Percentiles rank a stretch among this genome's conserved stretches.
Evolutionary conservation across 2,888 invertebrate species (phyloP).

Genomic region (Villa cingulata): DNA sequence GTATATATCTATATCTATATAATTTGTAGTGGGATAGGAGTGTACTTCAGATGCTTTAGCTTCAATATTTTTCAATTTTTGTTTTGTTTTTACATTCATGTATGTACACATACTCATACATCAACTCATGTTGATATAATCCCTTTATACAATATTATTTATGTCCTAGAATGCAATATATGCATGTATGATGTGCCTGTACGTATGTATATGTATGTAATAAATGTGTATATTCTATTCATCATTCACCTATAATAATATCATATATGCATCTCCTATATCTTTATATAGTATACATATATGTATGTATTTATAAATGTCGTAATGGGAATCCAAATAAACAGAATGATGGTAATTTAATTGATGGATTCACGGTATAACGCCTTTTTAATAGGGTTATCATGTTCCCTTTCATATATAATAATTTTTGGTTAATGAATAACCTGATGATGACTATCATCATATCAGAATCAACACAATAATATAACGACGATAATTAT

Average conservation of each 20-base stretch:
- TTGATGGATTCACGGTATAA: constrained; percentile 21
- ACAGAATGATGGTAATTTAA: constrained; percentile 18
- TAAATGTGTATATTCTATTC: no score
- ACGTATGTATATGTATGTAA: background rate
- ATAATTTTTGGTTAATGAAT: constrained; percentile 14
- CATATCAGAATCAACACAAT: background rate
- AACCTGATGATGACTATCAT: constrained; percentile 12
- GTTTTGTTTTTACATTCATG: no score
- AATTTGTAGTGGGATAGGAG: background rate
- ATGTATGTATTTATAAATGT: background rate
- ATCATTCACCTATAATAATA: no score
- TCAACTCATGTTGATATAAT: background rate
- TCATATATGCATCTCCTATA: no score
- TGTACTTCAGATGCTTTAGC: background rate
- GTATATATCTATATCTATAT: no score
- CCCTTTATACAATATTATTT: no score
- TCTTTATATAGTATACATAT: background rate
- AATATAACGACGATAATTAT: background rate
- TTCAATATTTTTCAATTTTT: no score
- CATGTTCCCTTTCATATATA: constrained; percentile 11
- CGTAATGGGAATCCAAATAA: constrained; percentile 4
- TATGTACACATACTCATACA: background rate
- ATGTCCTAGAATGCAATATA: no score
- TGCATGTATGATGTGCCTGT: no score
- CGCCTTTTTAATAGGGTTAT: constrained; percentile 22